Conservation (phyloP, 1,140 invertebrate species). For the Campoletis sonorensis region DNA sequence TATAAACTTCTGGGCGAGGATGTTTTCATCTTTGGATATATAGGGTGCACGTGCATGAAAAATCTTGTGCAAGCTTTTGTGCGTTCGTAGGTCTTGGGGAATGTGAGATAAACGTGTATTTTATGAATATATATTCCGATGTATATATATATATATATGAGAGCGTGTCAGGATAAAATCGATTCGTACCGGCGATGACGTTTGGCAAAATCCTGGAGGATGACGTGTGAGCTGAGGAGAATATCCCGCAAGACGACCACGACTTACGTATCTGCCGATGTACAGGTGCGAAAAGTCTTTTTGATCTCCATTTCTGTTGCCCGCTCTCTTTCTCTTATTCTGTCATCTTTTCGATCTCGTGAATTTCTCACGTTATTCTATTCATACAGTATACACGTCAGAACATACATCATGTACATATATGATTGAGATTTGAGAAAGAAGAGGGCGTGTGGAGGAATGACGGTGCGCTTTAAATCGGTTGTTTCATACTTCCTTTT, state of each 20-base stretch:
- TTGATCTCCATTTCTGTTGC: background rate
- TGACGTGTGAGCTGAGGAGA: background rate
- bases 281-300: background rate
- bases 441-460: background rate
- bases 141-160: background rate
- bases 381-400: background rate
- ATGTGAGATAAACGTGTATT: no score
- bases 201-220: background rate
- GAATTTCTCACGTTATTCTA: background rate
- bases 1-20: no score
- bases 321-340: background rate
- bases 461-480: background rate
- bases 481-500: background rate
- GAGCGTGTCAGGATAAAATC: constrained; percentile 8
- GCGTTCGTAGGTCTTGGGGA: no score
- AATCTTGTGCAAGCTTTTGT: no score
- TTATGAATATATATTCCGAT: no score
- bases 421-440: background rate
- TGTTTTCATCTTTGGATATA: no score
- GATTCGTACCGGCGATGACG: background rate
- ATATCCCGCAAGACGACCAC: background rate
- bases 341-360: background rate
- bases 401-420: background rate
- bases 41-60: no score
- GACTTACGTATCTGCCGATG: background rate